Evolutionary conservation across 2,888 invertebrate species (phyloP).

Genomic region (Pyrgus malvae): DNA sequence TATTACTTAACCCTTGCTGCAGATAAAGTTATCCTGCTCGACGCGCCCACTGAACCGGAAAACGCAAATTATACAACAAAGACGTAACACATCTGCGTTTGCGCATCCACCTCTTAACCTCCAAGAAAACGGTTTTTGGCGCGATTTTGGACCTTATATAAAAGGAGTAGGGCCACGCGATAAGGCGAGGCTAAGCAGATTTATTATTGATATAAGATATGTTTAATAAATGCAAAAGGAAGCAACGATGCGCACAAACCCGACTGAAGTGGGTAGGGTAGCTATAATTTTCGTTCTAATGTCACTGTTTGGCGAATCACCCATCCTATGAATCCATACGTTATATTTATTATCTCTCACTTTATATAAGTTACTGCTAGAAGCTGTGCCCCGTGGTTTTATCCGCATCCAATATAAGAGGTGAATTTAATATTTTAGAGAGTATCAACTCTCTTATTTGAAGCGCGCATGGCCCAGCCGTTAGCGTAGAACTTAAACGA

Average conservation of each 20-base stretch:
- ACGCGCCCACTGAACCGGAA: conserved; percentile 77
- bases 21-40: conserved; percentile 58
- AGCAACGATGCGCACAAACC: conserved; percentile 64
- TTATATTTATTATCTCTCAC: no score
- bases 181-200: conserved; percentile 48
- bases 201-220: conserved; percentile 77
- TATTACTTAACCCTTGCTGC: conserved; percentile 31
- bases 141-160: conserved; percentile 42
- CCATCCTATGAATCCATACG: no score
- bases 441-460: no score
- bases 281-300: no score
- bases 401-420: no score
- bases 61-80: conserved; percentile 80
- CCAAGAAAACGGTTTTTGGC: conserved; percentile 16
- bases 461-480: no score
- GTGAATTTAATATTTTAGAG: no score
- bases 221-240: conserved; percentile 73
- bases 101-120: conserved; percentile 45
- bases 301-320: no score
- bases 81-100: conserved; percentile 75
- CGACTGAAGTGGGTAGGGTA: conserved; percentile 58
- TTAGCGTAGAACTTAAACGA: no score
- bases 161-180: conserved; percentile 40
- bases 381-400: no score
- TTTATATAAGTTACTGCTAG: no score